Evolutionary conservation across 1,140 invertebrate species (phyloP).

Genomic region (Eriocheir sinensis): DNA sequence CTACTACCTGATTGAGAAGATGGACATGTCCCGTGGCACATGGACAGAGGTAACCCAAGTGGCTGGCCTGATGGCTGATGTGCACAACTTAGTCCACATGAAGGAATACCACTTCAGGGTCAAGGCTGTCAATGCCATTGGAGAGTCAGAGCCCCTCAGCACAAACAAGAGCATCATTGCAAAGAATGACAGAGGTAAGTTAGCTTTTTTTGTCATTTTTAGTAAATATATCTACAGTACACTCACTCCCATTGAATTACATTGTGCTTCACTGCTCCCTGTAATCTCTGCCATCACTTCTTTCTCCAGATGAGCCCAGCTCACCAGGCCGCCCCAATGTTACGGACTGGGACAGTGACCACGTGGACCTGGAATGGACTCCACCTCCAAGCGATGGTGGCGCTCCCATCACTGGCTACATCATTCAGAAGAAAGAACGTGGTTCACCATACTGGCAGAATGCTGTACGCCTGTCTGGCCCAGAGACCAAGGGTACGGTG

Average conservation of each 20-base stretch:
- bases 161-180: constrained; percentile 93
- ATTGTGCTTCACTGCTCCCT: neutral
- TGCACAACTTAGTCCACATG: constrained; percentile 92
- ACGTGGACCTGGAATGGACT: constrained; percentile 95
- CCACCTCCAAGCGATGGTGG: constrained; percentile 93
- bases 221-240: too few species aligned
- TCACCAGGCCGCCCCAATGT: constrained; percentile 94
- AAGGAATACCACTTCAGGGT: constrained; percentile 94
- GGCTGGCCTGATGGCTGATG: constrained; percentile 89
- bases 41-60: constrained; percentile 97
- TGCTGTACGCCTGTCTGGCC: constrained; percentile 91
- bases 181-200: constrained; percentile 93
- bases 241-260: too few species aligned
- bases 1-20: constrained; percentile 98
- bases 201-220: too few species aligned
- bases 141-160: constrained; percentile 95
- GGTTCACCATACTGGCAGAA: constrained; percentile 95
- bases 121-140: constrained; percentile 96
- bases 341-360: constrained; percentile 96
- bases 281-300: constrained; percentile 1
- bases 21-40: constrained; percentile 96
- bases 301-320: constrained; percentile 90
- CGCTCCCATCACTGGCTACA: constrained; percentile 95
- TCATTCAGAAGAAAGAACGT: constrained; percentile 97
- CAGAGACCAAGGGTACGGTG: constrained; percentile 89